Conservation (phyloP, 2,888 invertebrate species). For the Punctoribates punctum region DNA sequence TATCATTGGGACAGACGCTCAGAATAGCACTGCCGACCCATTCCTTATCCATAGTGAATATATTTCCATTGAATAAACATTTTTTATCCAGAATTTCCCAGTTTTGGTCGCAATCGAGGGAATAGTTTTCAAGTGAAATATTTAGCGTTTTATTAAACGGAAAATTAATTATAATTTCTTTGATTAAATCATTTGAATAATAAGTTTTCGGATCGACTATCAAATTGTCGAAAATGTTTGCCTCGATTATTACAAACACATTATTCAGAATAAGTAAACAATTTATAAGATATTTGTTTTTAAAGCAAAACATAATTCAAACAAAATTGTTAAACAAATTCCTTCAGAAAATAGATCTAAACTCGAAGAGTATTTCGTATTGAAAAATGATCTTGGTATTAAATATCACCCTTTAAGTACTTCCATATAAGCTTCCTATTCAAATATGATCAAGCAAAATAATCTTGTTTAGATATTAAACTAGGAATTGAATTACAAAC, state of each 20-base stretch:
- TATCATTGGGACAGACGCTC: background rate
- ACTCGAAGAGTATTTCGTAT: too few species aligned
- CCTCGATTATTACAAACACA: too few species aligned
- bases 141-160: background rate
- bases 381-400: too few species aligned
- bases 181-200: background rate
- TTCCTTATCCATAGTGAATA: background rate
- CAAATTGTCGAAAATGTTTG: background rate
- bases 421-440: too few species aligned
- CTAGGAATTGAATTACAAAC: background rate
- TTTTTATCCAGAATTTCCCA: constrained; percentile 10
- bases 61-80: background rate
- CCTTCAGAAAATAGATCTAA: too few species aligned
- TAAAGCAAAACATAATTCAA: too few species aligned
- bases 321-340: too few species aligned
- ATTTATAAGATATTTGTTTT: too few species aligned
- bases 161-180: background rate
- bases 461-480: background rate
- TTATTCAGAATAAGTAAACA: too few species aligned
- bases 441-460: too few species aligned
- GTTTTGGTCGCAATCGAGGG: background rate
- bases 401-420: too few species aligned
- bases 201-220: background rate
- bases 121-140: background rate
- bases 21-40: background rate